Percentiles rank a stretch among this genome's conserved stretches.
These are phyloP conservation scores for Atethmia centrago DNA, from an alignment of 2,888 invertebrate genomes.

Conservation along the genomic window DNA sequence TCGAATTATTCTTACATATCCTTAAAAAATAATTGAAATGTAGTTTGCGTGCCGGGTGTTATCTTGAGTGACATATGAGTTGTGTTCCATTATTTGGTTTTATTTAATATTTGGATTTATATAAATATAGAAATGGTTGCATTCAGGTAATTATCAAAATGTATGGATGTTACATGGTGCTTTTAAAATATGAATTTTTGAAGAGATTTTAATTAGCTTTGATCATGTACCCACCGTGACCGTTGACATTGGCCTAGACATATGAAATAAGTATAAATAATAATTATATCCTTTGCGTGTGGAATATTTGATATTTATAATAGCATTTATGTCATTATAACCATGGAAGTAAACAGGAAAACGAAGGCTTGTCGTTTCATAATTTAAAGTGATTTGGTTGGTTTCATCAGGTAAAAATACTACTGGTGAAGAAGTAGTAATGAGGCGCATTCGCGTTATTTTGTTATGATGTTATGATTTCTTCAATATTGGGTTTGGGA, in stretches of 20 bases:
- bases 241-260: neutral
- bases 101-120: constrained; percentile 28
- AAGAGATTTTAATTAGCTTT: constrained; percentile 3
- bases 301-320: constrained; percentile 27
- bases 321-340: constrained; percentile 26
- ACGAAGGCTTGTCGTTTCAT: constrained; percentile 17
- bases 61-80: constrained; percentile 74
- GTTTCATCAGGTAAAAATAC: neutral
- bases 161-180: constrained; percentile 4
- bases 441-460: neutral
- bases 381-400: constrained; percentile 19
- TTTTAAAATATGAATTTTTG: neutral
- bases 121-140: constrained; percentile 61
- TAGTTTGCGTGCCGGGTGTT: constrained; percentile 75
- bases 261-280: constrained; percentile 1
- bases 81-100: constrained; percentile 64
- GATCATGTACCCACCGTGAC: neutral
- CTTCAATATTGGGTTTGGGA: neutral
- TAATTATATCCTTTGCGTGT: constrained; percentile 1
- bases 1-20: constrained; percentile 66
- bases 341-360: constrained; percentile 45
- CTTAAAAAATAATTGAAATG: constrained; percentile 72
- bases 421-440: neutral
- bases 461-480: no score
- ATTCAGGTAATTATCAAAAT: constrained; percentile 68